Base-by-base conservation (phyloP, 2,797 vertebrate genomes). In the Acanthurus leucopareius region DNA sequence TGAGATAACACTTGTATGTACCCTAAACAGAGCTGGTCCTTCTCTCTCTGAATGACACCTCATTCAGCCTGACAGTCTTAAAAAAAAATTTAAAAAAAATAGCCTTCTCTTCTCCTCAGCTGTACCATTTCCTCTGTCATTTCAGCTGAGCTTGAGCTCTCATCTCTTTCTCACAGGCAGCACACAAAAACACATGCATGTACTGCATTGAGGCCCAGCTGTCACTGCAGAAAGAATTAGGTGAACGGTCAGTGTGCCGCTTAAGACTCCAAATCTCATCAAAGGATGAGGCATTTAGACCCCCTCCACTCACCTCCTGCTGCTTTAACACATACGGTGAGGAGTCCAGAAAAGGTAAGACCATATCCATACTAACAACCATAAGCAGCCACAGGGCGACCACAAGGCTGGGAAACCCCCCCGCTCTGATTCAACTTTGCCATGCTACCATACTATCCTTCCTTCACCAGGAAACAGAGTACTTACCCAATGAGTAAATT, bases 181-280 rank as follows among this genome's bases (percentile, higher is more conserved):
- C 68, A 47, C 44, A 63, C 54, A 53, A 44, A 65, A 49, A 68
- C 75, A 52, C 45, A 25, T 6, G 59, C 44, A 71, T 25, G 3
- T 35, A 74, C 59, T 60, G 60, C 77, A 38, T 2, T 3, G 52
- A 86, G 54, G 64, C 53, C 77, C 81, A 78, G 89, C 84, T 89
- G 89, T 79, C 86, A 79, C 52, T 25, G 77, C 47, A 52, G 44
- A 80, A 45, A 64, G 90, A 92, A 92, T 90, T 90, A 84, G 86
- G 87, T 89, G 87, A 91, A 84, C 66, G 77, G 88, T 90, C 90
- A 92, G 83, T 84, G 81, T 86, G 88, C 77, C 42, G 45, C 81
- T 85, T 91, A 88, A 82, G 70, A 88, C 22, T 58, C 69, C 83
- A 93, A 92, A 90, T 90, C 90, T 86, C 87, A 92, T 93, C 85